Conservation (phyloP, 2,797 vertebrate genomes). For the Remorina albescens region DNA sequence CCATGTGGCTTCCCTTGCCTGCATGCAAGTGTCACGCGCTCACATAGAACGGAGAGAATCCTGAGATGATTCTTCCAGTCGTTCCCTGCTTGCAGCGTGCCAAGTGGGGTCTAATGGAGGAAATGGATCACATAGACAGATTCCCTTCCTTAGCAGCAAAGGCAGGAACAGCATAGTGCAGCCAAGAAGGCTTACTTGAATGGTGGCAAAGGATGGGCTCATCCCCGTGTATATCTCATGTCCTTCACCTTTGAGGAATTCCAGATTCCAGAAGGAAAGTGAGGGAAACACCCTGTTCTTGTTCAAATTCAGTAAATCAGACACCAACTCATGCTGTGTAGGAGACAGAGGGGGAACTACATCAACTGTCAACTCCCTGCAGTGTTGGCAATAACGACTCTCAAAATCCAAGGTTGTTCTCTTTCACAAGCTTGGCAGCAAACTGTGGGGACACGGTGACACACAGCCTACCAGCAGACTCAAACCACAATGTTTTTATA, state of each 20-base stretch:
- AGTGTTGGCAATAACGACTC: constrained; percentile 40
- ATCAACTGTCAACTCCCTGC: constrained; percentile 33
- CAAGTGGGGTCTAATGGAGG: constrained; percentile 57
- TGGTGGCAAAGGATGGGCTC: constrained; percentile 26
- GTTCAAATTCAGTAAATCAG: constrained; percentile 38
- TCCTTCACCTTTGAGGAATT: constrained; percentile 38
- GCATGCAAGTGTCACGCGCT: constrained; percentile 11
- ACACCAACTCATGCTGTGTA: constrained; percentile 9
- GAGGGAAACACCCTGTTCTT: constrained; percentile 39
- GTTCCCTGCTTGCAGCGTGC: constrained; percentile 39
- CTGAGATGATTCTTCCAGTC: constrained; percentile 64
- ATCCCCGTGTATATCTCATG: constrained; percentile 22
- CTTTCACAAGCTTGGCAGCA: constrained; percentile 47
- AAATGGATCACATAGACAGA: constrained; percentile 55
- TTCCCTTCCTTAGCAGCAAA: constrained; percentile 36
- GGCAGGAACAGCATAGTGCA: constrained; percentile 26
- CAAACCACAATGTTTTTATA: constrained; percentile 15
- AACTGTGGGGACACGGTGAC: constrained; percentile 27
- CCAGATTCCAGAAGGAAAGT: constrained; percentile 29
- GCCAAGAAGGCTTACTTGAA: constrained; percentile 49
- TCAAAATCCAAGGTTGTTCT: constrained; percentile 34
- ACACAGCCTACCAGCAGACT: constrained; percentile 29
- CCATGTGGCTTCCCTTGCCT: constrained; percentile 38
- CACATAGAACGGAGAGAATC: constrained; percentile 52
- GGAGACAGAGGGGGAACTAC: constrained; percentile 26